A percentile compares a stretch with the other conserved stretches of the same genome.
Conservation (phyloP, 2,888 invertebrate species). For the Ichneumon xanthorius region DNA sequence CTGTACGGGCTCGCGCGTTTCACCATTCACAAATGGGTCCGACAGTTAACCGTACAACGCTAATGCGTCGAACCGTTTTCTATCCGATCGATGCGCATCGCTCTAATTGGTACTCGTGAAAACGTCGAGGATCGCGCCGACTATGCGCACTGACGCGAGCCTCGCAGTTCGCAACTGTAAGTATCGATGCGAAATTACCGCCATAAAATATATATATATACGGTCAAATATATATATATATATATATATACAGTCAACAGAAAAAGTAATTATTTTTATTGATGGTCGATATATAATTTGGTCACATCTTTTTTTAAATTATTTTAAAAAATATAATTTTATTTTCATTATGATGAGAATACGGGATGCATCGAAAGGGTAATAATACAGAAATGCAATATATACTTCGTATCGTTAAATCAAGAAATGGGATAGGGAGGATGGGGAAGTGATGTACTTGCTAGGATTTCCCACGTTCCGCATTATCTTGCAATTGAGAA, state of each 20-base stretch:
- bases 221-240: not conserved
- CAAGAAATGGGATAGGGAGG: not conserved
- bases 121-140: slow-evolving; percentile 65
- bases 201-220: not conserved
- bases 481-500: slow-evolving; percentile 56
- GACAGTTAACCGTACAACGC: slow-evolving; percentile 74
- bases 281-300: not conserved
- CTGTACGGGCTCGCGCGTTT: slow-evolving; percentile 58
- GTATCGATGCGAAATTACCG: not conserved
- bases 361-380: not conserved
- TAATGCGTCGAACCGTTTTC: slow-evolving; percentile 77
- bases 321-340: not conserved
- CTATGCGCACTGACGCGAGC: not conserved
- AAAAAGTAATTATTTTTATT: not conserved
- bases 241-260: not conserved
- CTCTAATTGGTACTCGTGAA: slow-evolving; percentile 79
- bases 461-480: slow-evolving; percentile 63
- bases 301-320: not conserved
- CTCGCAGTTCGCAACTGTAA: not conserved
- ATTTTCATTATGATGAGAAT: not conserved
- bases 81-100: slow-evolving; percentile 75
- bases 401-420: not conserved
- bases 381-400: not conserved
- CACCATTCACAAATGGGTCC: slow-evolving; percentile 73
- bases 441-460: not conserved